A percentile compares a stretch with the other conserved stretches of the same genome.
These are phyloP conservation scores for Palythoa grandiflora DNA, from an alignment of 92 coral and sea anemone genomes.

Conservation along the genomic window DNA sequence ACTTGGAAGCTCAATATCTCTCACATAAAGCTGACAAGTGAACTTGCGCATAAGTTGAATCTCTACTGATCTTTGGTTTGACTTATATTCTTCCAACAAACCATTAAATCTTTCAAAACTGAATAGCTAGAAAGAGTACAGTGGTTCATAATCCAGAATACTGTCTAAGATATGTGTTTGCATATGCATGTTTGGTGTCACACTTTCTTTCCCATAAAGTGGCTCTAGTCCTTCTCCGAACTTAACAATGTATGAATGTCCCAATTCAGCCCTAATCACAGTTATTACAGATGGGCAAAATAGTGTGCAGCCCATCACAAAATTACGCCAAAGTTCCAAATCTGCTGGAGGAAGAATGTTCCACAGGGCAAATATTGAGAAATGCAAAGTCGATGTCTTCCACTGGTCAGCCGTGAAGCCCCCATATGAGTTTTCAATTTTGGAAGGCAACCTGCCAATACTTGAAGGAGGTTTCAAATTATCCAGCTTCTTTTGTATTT, in stretches of 20 bases:
- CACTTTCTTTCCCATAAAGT: conserved; percentile 65
- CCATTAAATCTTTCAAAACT: conserved; percentile 81
- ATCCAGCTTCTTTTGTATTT: conserved; percentile 70
- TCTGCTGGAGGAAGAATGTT: conserved; percentile 52
- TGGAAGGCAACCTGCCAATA: conserved; percentile 78
- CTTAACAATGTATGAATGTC: conserved; percentile 48
- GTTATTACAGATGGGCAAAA: conserved; percentile 66
- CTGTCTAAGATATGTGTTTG: conserved; percentile 46
- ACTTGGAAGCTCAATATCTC: conserved; percentile 41
- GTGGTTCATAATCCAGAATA: conserved; percentile 75
- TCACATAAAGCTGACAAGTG: conserved; percentile 26
- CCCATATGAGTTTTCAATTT: conserved; percentile 70
- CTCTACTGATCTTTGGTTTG: conserved; percentile 66
- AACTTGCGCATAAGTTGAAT: conserved; percentile 67
- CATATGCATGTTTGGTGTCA: conserved; percentile 83
- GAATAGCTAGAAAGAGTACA: conserved; percentile 78
- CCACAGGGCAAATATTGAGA: conserved; percentile 59
- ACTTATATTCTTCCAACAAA: conserved; percentile 61
- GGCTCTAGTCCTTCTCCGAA: conserved; percentile 61
- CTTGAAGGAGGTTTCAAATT: conserved; percentile 64
- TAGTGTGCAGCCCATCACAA: conserved; percentile 72
- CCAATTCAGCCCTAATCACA: conserved; percentile 57
- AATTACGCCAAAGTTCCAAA: conserved; percentile 70
- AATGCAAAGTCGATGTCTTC: conserved; percentile 65
- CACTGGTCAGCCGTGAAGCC: conserved; percentile 88